These are phyloP conservation scores for Vulpes vulpes DNA, from an alignment of 2,113 vertebrate genomes.

Conservation along the genomic window DNA sequence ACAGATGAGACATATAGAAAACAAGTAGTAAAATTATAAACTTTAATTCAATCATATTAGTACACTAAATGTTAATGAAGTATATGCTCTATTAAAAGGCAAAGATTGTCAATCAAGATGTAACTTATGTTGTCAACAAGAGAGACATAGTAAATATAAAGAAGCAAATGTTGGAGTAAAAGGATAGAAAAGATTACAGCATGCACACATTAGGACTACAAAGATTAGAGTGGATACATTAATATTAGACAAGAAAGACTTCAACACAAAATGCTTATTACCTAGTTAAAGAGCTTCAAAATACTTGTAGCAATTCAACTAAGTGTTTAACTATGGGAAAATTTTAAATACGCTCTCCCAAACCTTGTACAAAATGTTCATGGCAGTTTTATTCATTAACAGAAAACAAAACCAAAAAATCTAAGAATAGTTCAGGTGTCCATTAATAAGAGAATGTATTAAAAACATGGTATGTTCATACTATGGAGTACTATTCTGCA, in stretches of 20 bases:
- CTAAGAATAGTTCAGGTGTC: not conserved
- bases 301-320: not conserved
- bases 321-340: not conserved
- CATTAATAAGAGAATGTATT: not conserved
- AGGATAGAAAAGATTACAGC: not conserved
- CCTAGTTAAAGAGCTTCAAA: not conserved
- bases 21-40: not conserved
- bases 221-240: not conserved
- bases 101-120: constrained; percentile 16
- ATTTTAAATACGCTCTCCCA: not conserved
- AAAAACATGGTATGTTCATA: not conserved
- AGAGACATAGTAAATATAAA: not conserved
- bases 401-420: not conserved
- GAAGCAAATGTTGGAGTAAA: not conserved
- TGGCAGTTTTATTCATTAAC: not conserved
- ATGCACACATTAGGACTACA: not conserved
- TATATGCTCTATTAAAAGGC: constrained; percentile 20
- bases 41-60: not conserved
- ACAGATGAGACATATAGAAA: not conserved
- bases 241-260: constrained; percentile 3
- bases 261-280: not conserved
- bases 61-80: constrained; percentile 16
- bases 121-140: not conserved
- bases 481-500: not conserved
- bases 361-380: not conserved